These are phyloP conservation scores for Nettapus auritus DNA, from an alignment of 2,113 vertebrate genomes.

Conservation along the genomic window DNA sequence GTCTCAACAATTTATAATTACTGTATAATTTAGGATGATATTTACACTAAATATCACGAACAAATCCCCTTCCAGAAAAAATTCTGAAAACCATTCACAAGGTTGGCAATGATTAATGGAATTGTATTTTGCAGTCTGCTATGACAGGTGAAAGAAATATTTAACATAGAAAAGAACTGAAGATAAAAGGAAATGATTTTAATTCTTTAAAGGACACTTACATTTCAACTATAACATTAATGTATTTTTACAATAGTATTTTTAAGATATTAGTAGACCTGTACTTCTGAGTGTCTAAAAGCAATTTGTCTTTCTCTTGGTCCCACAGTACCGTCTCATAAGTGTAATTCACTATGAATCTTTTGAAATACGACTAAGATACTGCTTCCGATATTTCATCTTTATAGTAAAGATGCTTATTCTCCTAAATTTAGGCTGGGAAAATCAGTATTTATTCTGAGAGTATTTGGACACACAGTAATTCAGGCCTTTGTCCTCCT, in stretches of 20 bases:
- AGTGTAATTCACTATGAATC: background rate
- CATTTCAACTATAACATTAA: background rate
- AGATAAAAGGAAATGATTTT: background rate
- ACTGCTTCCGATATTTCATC: background rate
- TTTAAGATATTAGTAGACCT: background rate
- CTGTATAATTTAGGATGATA: background rate
- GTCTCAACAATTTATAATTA: background rate
- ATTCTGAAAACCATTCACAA: background rate
- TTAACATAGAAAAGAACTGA: background rate
- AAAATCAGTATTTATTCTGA: background rate
- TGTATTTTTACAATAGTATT: background rate
- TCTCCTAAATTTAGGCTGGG: background rate
- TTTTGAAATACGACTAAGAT: background rate
- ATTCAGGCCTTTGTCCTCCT: background rate
- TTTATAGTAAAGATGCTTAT: background rate
- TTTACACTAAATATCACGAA: background rate
- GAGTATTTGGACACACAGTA: background rate
- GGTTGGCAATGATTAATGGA: background rate
- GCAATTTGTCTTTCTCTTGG: background rate
- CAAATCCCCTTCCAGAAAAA: background rate
- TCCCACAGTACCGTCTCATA: background rate
- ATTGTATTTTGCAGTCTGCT: background rate
- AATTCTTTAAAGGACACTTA: background rate
- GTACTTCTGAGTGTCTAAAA: background rate
- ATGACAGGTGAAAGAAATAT: background rate